Percentiles rank a stretch among this genome's conserved stretches.
Evolutionary conservation across 2,888 invertebrate species (phyloP).

Genomic region (Creontiades dilutus): DNA sequence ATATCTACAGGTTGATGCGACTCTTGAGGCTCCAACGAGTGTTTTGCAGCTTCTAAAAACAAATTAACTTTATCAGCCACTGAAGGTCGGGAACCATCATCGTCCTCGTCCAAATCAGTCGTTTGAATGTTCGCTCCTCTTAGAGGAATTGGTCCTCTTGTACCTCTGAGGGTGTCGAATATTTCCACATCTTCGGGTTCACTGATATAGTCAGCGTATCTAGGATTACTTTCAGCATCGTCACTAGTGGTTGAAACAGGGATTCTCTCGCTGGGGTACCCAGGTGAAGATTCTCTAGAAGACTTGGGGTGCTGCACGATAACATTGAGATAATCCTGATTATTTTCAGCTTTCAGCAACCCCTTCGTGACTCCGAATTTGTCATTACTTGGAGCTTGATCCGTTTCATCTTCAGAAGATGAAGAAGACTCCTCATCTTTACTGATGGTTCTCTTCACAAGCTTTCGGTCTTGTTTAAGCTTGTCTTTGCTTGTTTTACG

Average conservation of each 20-base stretch:
- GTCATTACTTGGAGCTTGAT: slow-evolving; percentile 43
- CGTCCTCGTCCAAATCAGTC: slow-evolving; percentile 77
- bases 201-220: slow-evolving; percentile 86
- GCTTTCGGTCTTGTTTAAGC: slow-evolving; percentile 60
- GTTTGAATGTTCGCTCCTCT: slow-evolving; percentile 74
- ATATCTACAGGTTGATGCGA: slow-evolving; percentile 72
- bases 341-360: slow-evolving; percentile 63
- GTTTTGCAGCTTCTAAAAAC: slow-evolving; percentile 79
- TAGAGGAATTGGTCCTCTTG: slow-evolving; percentile 68
- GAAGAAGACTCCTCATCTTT: slow-evolving; percentile 71
- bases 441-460: slow-evolving; percentile 43
- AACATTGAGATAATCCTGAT: slow-evolving; percentile 76
- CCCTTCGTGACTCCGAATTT: neutral
- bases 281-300: slow-evolving; percentile 87
- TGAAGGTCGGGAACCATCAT: slow-evolving; percentile 78
- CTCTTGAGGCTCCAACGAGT: slow-evolving; percentile 75
- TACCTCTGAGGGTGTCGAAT: slow-evolving; percentile 72
- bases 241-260: slow-evolving; percentile 81
- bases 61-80: slow-evolving; percentile 82
- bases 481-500: slow-evolving; percentile 29
- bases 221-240: slow-evolving; percentile 80
- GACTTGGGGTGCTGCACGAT: slow-evolving; percentile 81
- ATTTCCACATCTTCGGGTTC: slow-evolving; percentile 85
- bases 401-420: slow-evolving; percentile 75
- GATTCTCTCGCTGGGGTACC: slow-evolving; percentile 83